Percentiles rank a stretch among this genome's conserved stretches.
Evolutionary conservation across 1,140 invertebrate genomes (phyloP).

Genomic region (Lasioglossum albipes): DNA sequence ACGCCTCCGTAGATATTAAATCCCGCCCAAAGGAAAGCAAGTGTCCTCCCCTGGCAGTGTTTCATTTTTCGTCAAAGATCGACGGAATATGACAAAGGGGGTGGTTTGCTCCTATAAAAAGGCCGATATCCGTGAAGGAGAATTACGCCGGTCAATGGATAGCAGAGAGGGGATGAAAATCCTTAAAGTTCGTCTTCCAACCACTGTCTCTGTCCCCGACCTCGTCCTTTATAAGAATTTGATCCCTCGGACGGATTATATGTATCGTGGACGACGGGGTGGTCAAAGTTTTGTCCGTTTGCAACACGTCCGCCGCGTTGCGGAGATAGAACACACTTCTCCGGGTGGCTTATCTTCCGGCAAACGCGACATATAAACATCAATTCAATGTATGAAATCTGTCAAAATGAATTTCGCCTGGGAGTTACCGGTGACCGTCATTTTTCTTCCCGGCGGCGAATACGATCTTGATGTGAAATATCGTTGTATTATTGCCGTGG

Average conservation of each 20-base stretch:
- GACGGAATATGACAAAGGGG: conserved; percentile 27
- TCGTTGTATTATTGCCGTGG: conserved; percentile 78
- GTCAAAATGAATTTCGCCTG: conserved; percentile 80
- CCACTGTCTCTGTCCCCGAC: conserved; percentile 45
- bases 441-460: conserved; percentile 78
- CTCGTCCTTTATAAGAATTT: conserved; percentile 70
- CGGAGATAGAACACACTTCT: conserved; percentile 45
- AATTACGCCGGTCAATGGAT: conserved; percentile 30
- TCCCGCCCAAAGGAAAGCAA: conserved; percentile 11
- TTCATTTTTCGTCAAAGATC: not conserved
- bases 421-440: conserved; percentile 73
- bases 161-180: conserved; percentile 31
- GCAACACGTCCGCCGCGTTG: not conserved
- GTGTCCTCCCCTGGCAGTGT: not conserved
- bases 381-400: conserved; percentile 81
- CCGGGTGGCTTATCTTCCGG: conserved; percentile 69
- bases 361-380: conserved; percentile 77
- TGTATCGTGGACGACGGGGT: conserved; percentile 55
- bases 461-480: conserved; percentile 79
- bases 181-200: conserved; percentile 31
- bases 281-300: conserved; percentile 62
- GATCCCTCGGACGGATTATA: conserved; percentile 68
- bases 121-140: conserved; percentile 23
- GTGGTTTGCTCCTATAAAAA: conserved; percentile 16
- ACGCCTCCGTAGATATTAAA: not conserved